phyloP scores from a whole-genome alignment of 1,140 invertebrate genomes.

The Argopecten irradians region DNA sequence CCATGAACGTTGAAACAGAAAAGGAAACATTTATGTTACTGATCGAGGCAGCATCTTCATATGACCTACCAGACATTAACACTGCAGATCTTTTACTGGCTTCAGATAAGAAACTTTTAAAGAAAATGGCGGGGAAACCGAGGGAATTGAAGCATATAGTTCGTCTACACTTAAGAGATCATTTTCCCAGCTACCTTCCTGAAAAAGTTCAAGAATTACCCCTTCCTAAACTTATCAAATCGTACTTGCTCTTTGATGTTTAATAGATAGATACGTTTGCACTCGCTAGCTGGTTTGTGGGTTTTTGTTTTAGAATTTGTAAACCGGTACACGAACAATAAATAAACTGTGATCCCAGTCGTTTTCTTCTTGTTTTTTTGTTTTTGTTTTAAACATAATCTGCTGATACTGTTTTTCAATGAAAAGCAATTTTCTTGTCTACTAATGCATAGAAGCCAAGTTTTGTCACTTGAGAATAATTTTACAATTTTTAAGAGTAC shows the following conservation, averaged over 20 bases:
- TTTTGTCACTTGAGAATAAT: too few species aligned
- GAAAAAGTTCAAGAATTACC: constrained; percentile 59
- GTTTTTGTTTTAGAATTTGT: too few species aligned
- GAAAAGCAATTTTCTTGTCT: too few species aligned
- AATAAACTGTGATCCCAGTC: too few species aligned
- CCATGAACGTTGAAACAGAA: constrained; percentile 47
- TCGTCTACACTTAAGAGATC: constrained; percentile 49
- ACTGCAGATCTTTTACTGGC: constrained; percentile 43
- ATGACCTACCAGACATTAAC: constrained; percentile 57
- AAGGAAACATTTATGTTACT: constrained; percentile 60
- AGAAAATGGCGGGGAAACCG: constrained; percentile 49
- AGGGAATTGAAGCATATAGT: constrained; percentile 58
- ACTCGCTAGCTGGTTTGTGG: too few species aligned
- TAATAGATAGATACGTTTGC: too few species aligned
- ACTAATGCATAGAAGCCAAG: too few species aligned
- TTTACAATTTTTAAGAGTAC: too few species aligned
- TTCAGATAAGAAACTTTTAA: constrained; percentile 47
- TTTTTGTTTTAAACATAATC: too few species aligned
- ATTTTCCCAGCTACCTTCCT: constrained; percentile 45
- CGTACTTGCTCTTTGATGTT: constrained; percentile 62
- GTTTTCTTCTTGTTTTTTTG: too few species aligned
- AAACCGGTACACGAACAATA: too few species aligned
- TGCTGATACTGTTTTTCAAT: too few species aligned
- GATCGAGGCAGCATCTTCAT: constrained; percentile 48
- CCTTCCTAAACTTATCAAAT: constrained; percentile 63